A percentile compares a stretch with the other conserved stretches of the same genome.
Conservation (phyloP, 2,888 invertebrate genomes). For the Adineta ricciae region DNA sequence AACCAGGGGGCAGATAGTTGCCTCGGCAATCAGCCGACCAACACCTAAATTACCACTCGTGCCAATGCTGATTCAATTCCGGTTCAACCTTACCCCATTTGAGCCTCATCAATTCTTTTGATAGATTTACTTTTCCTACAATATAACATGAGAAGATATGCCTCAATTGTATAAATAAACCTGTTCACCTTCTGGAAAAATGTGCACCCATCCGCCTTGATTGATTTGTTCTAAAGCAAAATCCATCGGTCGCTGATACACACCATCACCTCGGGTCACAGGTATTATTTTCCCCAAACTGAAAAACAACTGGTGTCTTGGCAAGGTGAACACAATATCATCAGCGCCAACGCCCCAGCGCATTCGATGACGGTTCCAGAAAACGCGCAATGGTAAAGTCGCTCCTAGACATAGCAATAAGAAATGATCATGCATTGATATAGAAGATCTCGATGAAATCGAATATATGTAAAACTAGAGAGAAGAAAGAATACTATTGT, state of each 20-base stretch:
- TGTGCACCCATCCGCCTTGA: slow-evolving; percentile 78
- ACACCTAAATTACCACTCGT: too few species aligned
- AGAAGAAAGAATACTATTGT: background rate
- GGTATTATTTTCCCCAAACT: slow-evolving; percentile 88
- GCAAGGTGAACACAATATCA: slow-evolving; percentile 87
- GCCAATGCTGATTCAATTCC: background rate
- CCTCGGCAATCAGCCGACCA: slow-evolving; percentile 30
- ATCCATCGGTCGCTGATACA: slow-evolving; percentile 80
- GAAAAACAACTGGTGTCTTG: slow-evolving; percentile 75
- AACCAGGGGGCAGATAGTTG: slow-evolving; percentile 26
- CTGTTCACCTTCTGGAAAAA: slow-evolving; percentile 74
- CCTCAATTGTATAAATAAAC: background rate
- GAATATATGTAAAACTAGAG: background rate
- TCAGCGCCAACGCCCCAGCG: slow-evolving; percentile 90
- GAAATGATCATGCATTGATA: too few species aligned
- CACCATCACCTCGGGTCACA: slow-evolving; percentile 78
- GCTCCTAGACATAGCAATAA: background rate
- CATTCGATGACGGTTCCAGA: slow-evolving; percentile 62
- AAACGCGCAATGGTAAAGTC: slow-evolving; percentile 53
- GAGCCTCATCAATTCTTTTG: slow-evolving; percentile 24
- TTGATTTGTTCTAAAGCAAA: slow-evolving; percentile 77
- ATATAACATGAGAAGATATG: background rate
- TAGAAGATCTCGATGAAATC: background rate
- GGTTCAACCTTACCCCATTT: slow-evolving; percentile 24
- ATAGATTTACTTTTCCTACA: slow-evolving; percentile 25